Evolutionary conservation across 2,888 invertebrate genomes (phyloP).

Genomic region (Xestobium rufovillosum): DNA sequence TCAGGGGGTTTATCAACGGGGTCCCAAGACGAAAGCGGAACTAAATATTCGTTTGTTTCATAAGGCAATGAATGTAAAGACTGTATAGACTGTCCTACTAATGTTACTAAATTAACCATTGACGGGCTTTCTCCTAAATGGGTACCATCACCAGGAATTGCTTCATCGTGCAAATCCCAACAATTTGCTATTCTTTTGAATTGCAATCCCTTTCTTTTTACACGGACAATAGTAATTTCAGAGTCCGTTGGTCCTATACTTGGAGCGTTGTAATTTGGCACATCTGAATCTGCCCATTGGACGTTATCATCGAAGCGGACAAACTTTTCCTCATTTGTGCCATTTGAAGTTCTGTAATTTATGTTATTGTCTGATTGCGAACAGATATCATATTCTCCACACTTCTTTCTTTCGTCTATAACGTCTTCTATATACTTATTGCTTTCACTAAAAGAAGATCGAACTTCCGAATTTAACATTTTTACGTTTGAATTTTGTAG

Average conservation of each 20-base stretch:
- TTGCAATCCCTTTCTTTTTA: constrained; percentile 41
- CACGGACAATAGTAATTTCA: constrained; percentile 51
- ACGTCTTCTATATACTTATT: constrained; percentile 39
- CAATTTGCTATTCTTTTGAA: constrained; percentile 37
- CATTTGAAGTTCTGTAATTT: constrained; percentile 26
- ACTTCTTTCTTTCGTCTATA: constrained; percentile 37
- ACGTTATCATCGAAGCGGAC: constrained; percentile 28
- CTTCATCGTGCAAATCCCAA: constrained; percentile 44
- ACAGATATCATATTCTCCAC: constrained; percentile 37
- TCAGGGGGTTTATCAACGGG: constrained; percentile 30
- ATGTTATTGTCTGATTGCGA: constrained; percentile 23
- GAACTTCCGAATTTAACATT: constrained; percentile 22
- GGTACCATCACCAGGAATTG: constrained; percentile 50
- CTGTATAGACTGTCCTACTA: constrained; percentile 41
- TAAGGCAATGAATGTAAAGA: constrained; percentile 33
- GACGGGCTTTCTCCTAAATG: constrained; percentile 52
- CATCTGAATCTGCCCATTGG: constrained; percentile 26
- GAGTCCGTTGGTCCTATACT: constrained; percentile 52
- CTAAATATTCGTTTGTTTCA: constrained; percentile 45
- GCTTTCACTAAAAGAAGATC: constrained; percentile 16
- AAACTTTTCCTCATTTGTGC: constrained; percentile 20
- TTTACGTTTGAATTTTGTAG: constrained; percentile 21
- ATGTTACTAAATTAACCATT: constrained; percentile 52
- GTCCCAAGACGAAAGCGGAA: constrained; percentile 54
- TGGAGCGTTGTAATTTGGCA: constrained; percentile 25